Conservation (phyloP, 2,113 vertebrate species). For the Megaptera novaeangliae region DNA sequence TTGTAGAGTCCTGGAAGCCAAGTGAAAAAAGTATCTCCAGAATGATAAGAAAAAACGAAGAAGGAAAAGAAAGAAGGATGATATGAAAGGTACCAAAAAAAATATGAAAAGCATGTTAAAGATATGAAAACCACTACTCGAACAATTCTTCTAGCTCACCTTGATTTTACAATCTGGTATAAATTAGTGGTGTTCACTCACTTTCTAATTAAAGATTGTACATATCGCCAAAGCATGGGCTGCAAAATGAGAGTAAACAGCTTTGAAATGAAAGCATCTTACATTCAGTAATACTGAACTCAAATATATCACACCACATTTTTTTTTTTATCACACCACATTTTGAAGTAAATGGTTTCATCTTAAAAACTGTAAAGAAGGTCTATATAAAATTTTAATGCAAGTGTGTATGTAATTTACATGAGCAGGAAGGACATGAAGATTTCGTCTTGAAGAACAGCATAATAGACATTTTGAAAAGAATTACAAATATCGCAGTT, state of each 20-base stretch:
- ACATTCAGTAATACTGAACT: background rate
- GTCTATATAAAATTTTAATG: conserved; percentile 25
- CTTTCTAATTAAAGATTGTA: background rate
- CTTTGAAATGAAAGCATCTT: conserved; percentile 27
- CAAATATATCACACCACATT: background rate
- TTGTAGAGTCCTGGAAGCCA: background rate
- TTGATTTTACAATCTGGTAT: background rate
- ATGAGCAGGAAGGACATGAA: conserved; percentile 1
- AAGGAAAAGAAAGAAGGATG: background rate
- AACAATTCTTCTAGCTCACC: background rate
- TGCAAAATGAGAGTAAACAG: background rate
- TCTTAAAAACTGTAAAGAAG: conserved; percentile 35
- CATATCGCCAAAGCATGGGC: background rate
- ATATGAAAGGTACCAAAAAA: background rate
- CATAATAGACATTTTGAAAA: background rate
- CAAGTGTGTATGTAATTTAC: conserved; percentile 2
- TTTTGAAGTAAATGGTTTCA: conserved; percentile 48
- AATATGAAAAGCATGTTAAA: background rate
- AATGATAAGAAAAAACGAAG: background rate
- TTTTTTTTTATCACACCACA: background rate
- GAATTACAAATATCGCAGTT: background rate
- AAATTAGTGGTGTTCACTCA: background rate
- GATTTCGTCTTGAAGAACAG: conserved; percentile 24
- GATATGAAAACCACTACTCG: background rate
- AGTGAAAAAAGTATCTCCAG: background rate